Conservation (phyloP, 2,888 invertebrate species). For the Spodoptera picta region DNA sequence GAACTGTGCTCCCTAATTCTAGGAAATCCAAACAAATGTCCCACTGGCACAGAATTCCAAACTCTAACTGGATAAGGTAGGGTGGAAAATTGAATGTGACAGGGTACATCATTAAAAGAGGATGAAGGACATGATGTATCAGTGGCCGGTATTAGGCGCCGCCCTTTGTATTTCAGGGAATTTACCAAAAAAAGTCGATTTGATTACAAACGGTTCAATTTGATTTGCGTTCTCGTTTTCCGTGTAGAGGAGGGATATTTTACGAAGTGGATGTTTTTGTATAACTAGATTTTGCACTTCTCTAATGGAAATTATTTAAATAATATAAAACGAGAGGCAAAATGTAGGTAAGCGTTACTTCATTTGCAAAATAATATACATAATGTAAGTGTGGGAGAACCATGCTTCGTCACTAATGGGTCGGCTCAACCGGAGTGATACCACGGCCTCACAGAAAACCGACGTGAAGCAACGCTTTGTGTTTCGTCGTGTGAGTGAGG, state of each 20-base stretch:
- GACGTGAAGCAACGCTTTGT: too few relatives aligned
- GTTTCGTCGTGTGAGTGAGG: too few relatives aligned
- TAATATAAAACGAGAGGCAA: too few relatives aligned
- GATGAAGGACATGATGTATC: conserved; percentile 32
- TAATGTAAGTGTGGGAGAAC: too few relatives aligned
- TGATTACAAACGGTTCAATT: conserved; percentile 1
- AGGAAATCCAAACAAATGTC: not conserved
- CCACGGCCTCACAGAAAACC: too few relatives aligned
- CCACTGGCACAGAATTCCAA: not conserved
- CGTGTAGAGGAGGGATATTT: not conserved
- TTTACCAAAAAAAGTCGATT: conserved; percentile 1
- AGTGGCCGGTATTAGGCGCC: conserved; percentile 15
- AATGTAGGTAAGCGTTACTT: too few relatives aligned
- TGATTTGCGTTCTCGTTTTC: conserved; percentile 3
- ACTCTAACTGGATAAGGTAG: not conserved
- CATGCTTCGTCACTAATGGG: too few relatives aligned
- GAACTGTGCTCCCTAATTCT: conserved; percentile 11
- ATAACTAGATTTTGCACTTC: too few relatives aligned
- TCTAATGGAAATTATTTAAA: too few relatives aligned
- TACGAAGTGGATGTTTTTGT: too few relatives aligned
- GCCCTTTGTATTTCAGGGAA: conserved; percentile 16
- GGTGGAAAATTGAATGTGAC: conserved; percentile 1
- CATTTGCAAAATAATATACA: too few relatives aligned
- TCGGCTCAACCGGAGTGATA: too few relatives aligned
- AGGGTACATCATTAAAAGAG: conserved; percentile 30